Evolutionary conservation across 2,113 vertebrate genomes (phyloP), one percentile per base, ranked within the genome.

Genomic region (Geococcyx californianus): DNA sequence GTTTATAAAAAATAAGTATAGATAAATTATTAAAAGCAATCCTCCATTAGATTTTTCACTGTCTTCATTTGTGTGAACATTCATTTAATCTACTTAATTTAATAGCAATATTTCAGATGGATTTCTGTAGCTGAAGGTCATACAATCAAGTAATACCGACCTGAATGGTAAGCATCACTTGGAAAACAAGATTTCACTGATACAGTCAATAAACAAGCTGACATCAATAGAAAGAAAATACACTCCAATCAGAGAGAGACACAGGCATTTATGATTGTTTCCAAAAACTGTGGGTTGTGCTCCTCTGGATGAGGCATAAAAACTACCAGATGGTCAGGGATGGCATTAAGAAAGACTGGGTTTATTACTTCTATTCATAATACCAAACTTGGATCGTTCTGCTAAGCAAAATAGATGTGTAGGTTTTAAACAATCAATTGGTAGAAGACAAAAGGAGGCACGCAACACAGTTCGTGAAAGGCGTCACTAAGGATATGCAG

Each of bases 181-280:
- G 78, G 44, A 95, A 95, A 91, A 87, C 40, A 92, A 42, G 23
- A 77, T 91, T 90, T 91, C 40, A 68, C 60, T 6, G 1, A 28
- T 73, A 73, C 5, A 92, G 75, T 73, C 63, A 80, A 80, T 85
- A 87, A 94, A 80, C 28, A 90, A 92, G n/a, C 28, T 90, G 82
- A 24, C 28, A 80, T 58, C 42, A 73, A 74, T 88, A 79, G 91
- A 94, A 82, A 0, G 21, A 60, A 91, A 91, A 85, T 54, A 20
- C 14, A 26, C 13, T 62, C 38, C 88, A 76, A 87, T 77, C 63
- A 85, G 81, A 84, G 59, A 82, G 36, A 95, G 12, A 56, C 11
- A 31, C 8, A 42, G 16, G 28, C 2, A 0, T 82, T 84, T 59
- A 64, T 63, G 47, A 68, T 82, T 76, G 28, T 51, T 94, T 94